Base-by-base conservation (phyloP, 2,113 vertebrate species). In the Muntiacus reevesi region DNA sequence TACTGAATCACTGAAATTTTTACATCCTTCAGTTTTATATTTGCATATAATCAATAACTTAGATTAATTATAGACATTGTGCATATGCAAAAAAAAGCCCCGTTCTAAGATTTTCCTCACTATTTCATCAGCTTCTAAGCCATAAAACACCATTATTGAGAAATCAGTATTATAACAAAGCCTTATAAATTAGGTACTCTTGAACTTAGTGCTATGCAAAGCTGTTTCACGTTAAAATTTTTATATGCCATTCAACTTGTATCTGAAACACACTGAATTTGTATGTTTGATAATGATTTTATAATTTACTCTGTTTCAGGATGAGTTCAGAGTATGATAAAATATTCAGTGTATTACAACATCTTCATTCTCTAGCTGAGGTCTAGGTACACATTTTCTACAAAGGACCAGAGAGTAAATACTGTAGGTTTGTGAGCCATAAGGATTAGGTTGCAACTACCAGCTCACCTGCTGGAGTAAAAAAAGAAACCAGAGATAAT, bases 241-340 rank as follows among this genome's bases (percentile, higher is more conserved):
- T 95, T 95, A 97, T 95, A 84, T 64, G 52, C 30, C 76, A 36
- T 86, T 50, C 50, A 74, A 74, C 50, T 92, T 89, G 28, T 78
- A 62, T 76, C 82, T 96, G 36, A 43, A 97, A 54, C 97, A 97
- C 54, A 64, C 33, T 81, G 62, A 91, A 16, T 91, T 83, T 76
- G 83, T 88, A 60, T 87, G 85, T 94, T 96, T 94, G 60, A 91
- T 97, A 91, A 90, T 94, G 67, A 47, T 76, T 96, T 87, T 95
- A 95, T 82, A 97, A 92, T 94, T 97, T 96, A 87, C 25, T 90
- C 30, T 88, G 81, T 92, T 94, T 97, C 60, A 91, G 40, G 52
- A 97, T 97, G 82, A 78, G 21, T 95, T 97, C 55, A 40, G 43
- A 92, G 30, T 78, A 45, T 78, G 82, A 95, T 83, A 81, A 95